These are phyloP conservation scores for Anoncus sp. DNA, from an alignment of 2,888 invertebrate genomes.

Conservation along the genomic window DNA sequence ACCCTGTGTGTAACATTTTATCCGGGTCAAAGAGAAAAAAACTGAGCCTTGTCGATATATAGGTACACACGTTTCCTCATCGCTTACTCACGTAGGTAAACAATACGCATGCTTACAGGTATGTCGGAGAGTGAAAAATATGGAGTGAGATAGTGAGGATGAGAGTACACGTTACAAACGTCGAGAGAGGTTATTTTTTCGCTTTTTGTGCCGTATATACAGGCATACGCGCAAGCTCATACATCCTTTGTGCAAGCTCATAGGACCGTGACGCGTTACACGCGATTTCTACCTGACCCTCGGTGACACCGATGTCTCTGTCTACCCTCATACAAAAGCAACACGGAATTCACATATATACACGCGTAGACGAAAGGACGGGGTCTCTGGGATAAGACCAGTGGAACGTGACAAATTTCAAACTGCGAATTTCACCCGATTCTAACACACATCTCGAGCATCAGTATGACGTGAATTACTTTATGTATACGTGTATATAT, in stretches of 20 bases:
- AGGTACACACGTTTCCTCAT: background rate
- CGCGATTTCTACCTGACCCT: slow-evolving; percentile 53
- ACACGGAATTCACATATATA: background rate
- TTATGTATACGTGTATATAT: background rate
- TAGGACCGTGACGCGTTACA: slow-evolving; percentile 47
- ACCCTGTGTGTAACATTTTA: background rate
- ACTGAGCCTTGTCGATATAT: background rate
- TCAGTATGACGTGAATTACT: background rate
- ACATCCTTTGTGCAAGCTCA: slow-evolving; percentile 54
- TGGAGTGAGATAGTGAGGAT: slow-evolving; percentile 20
- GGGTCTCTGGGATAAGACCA: slow-evolving; percentile 39
- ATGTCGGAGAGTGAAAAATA: slow-evolving; percentile 16
- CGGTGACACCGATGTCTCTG: slow-evolving; percentile 41
- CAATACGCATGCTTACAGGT: slow-evolving; percentile 12
- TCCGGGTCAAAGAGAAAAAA: background rate
- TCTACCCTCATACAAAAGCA: slow-evolving; percentile 28
- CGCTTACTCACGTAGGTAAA: slow-evolving; percentile 11
- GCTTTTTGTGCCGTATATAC: slow-evolving; percentile 21
- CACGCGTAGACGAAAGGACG: slow-evolving; percentile 6
- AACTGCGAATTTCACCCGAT: slow-evolving; percentile 34
- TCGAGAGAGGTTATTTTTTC: slow-evolving; percentile 40
- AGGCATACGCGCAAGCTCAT: slow-evolving; percentile 13
- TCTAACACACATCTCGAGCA: background rate
- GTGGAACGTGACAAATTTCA: slow-evolving; percentile 57
- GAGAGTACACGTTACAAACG: slow-evolving; percentile 47